Base-by-base conservation (phyloP, 1,140 invertebrate genomes). In the Chrysoperla carnea region DNA sequence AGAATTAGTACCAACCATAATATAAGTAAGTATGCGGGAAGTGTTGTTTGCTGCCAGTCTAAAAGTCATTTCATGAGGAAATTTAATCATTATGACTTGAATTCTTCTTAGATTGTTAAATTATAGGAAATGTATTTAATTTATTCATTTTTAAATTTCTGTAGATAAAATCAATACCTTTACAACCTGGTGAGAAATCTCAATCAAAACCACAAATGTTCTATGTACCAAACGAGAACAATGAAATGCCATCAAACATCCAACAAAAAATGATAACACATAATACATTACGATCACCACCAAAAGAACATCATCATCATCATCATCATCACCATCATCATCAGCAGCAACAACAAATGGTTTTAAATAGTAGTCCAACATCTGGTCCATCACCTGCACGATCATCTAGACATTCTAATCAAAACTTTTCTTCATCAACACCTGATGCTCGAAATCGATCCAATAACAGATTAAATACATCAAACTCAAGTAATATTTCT, bases 81-180 rank as follows among this genome's bases (percentile, higher is more conserved):
- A n/a, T n/a, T n/a, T n/a, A n/a, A n/a, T n/a, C n/a, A n/a, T n/a
- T n/a, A n/a, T n/a, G n/a, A n/a, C n/a, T n/a, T n/a, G n/a, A n/a
- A n/a, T n/a, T n/a, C n/a, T n/a, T n/a, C n/a, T n/a, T n/a, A n/a
- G n/a, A n/a, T n/a, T n/a, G n/a, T n/a, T n/a, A n/a, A n/a, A n/a
- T n/a, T n/a, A n/a, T n/a, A n/a, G n/a, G n/a, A n/a, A n/a, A n/a
- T n/a, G 9, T 47, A 6, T 29, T 42, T 36, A 41, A 50, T 44
- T 27, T 41, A n/a, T 39, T 48, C 17, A 23, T 23, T 23, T n/a
- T 23, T 23, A 23, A 48, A 43, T 43, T 39, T 45, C 51, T 57
- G 28, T 58, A 84, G 74, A 84, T 86, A 39, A 86, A 85, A 56
- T 78, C 82, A 1, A 76, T 86, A 49, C 82, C 82, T 6, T 67